These are phyloP conservation scores for Premnoplex brunnescens DNA, from an alignment of 2,797 vertebrate species.

Conservation along the genomic window DNA sequence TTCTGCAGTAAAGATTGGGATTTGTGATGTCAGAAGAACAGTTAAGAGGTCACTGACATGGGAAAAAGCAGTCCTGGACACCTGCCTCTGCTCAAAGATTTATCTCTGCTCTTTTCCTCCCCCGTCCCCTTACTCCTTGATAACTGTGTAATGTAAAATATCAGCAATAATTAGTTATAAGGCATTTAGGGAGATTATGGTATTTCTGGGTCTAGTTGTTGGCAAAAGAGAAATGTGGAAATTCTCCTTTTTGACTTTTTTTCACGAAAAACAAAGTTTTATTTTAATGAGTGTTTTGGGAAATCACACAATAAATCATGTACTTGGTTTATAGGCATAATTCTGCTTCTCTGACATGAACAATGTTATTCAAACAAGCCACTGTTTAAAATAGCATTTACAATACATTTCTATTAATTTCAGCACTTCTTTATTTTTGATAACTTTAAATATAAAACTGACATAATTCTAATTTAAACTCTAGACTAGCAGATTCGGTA, in stretches of 20 bases:
- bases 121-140: accelerated
- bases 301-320: accelerated
- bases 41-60: not conserved
- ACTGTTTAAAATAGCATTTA: not conserved
- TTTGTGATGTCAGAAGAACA: not conserved
- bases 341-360: not conserved
- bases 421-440: not conserved
- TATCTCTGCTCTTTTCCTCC: not conserved
- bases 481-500: not conserved
- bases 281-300: not conserved
- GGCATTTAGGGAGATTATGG: accelerated
- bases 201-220: not conserved
- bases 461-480: not conserved
- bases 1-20: not conserved
- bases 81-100: not conserved
- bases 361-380: not conserved
- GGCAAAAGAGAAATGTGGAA: not conserved
- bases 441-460: not conserved
- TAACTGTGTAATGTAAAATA: not conserved
- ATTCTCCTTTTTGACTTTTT: not conserved
- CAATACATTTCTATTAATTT: not conserved
- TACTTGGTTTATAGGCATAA: not conserved
- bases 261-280: not conserved
- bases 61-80: not conserved
- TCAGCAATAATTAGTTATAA: not conserved